Percentiles rank a stretch among this genome's conserved stretches.
Conservation (phyloP, 2,113 vertebrate genomes). For the Pachypanchax playfairii region DNA sequence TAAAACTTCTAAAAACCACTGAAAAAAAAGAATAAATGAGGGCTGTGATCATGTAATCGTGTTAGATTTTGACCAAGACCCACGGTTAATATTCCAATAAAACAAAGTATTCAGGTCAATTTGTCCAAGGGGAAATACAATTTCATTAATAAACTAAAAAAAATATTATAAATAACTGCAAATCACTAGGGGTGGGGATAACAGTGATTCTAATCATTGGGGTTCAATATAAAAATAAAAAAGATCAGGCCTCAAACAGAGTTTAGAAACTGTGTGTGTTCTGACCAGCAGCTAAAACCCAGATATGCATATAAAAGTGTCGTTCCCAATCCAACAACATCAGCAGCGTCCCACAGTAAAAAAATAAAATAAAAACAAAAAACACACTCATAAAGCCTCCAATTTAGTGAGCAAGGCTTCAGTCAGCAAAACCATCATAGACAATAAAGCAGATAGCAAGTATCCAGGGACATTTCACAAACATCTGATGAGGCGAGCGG, state of each 20-base stretch:
- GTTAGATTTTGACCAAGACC: too few relatives aligned
- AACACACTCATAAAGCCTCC: conserved; percentile 20
- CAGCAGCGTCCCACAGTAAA: conserved; percentile 10
- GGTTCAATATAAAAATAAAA: too few relatives aligned
- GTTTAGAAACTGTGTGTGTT: background rate
- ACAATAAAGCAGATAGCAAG: conserved; percentile 52
- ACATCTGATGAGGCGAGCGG: conserved; percentile 43
- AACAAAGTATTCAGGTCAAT: too few relatives aligned
- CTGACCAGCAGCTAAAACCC: background rate
- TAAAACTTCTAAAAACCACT: background rate
- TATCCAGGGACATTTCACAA: conserved; percentile 54
- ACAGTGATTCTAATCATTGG: too few relatives aligned
- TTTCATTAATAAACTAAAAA: too few relatives aligned
- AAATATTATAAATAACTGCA: too few relatives aligned
- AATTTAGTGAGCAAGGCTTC: conserved; percentile 43
- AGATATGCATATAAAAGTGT: conserved; percentile 15
- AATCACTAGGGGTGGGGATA: too few relatives aligned
- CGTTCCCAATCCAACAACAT: conserved; percentile 11
- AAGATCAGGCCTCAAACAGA: background rate
- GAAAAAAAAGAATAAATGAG: background rate
- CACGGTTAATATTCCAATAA: too few relatives aligned
- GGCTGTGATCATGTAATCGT: background rate
- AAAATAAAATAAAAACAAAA: conserved; percentile 14
- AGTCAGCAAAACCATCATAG: conserved; percentile 62
- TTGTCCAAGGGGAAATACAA: too few relatives aligned